Evolutionary conservation across 2,888 invertebrate genomes (phyloP).

Genomic region (Cantharis lateralis): DNA sequence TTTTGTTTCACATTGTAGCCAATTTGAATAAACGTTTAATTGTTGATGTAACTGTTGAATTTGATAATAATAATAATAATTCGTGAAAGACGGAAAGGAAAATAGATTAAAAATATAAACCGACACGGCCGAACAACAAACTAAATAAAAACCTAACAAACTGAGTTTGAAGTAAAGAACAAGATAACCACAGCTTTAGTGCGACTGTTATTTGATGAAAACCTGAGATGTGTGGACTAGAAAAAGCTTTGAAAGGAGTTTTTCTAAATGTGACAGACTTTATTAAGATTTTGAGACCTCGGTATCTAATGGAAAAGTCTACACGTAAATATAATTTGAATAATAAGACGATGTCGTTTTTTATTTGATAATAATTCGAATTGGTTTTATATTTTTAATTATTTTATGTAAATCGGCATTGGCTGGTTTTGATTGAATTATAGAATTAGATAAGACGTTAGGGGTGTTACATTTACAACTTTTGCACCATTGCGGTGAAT

Average conservation of each 20-base stretch:
- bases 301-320: not conserved
- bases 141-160: not conserved
- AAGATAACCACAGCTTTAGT: not conserved
- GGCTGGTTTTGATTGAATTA: constrained; percentile 45
- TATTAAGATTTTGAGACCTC: not conserved
- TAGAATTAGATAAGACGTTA: constrained; percentile 44
- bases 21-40: not conserved
- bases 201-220: not conserved
- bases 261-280: not conserved
- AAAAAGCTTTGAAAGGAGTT: not conserved
- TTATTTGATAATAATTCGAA: not conserved
- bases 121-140: not conserved
- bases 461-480: constrained; percentile 48
- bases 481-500: constrained; percentile 46
- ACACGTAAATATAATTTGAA: not conserved
- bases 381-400: constrained; percentile 35
- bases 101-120: not conserved
- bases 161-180: not conserved
- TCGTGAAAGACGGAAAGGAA: not conserved
- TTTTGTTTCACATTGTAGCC: not conserved
- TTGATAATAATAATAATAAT: not conserved
- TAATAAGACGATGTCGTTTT: not conserved
- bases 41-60: not conserved
- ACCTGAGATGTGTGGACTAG: not conserved
- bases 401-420: constrained; percentile 45